Evolutionary conservation across 2,113 vertebrate genomes (phyloP), one percentile per base, ranked within the genome.

Genomic region (Colius striatus): DNA sequence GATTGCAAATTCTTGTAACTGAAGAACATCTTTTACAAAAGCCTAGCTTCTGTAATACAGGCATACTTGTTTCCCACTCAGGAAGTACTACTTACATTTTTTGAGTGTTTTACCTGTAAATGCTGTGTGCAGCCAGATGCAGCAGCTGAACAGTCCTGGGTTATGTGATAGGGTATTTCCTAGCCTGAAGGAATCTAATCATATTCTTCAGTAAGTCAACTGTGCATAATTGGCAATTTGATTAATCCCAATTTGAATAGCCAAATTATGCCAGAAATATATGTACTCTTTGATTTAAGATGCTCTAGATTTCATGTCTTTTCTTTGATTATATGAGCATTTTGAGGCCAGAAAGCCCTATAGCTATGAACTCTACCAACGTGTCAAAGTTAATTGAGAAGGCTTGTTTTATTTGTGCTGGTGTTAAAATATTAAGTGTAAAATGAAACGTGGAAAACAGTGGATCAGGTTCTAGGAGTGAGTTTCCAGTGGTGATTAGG

Each of bases 401-500:
- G 21, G 3, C 50, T 90, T 74, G 36, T 26, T 82, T 93, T 79
- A 48, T 82, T 84, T 90, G 25, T 71, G 21, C 29, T 89, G n/a
- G 43, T 94, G 84, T 82, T 95, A 87, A 96, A 95, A 84, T 72
- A 87, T 95, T 96, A 87, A 95, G 73, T 76, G 94, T 94, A 94
- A 95, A 95, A 66, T 73, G 91, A 97, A 87, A 92, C 81, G 4
- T 91, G 94, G 74, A 90, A 92, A 95, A 85, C 43, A 51, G 36
- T 82, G 86, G 91, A 91, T 95, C 93, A 73, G 29, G 79, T 95
- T 95, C 82, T 66, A 70, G 78, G 83, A 95, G 51, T 85, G 74
- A 47, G 62, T 94, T 95, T 97, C 74, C 32, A 73, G 36, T 88
- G 62, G 8, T 66, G 38, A 63, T 84, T 83, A 54, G 87, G 58